phyloP scores from a whole-genome alignment of 2,797 vertebrate genomes.

The Macroramphosus scolopax region DNA sequence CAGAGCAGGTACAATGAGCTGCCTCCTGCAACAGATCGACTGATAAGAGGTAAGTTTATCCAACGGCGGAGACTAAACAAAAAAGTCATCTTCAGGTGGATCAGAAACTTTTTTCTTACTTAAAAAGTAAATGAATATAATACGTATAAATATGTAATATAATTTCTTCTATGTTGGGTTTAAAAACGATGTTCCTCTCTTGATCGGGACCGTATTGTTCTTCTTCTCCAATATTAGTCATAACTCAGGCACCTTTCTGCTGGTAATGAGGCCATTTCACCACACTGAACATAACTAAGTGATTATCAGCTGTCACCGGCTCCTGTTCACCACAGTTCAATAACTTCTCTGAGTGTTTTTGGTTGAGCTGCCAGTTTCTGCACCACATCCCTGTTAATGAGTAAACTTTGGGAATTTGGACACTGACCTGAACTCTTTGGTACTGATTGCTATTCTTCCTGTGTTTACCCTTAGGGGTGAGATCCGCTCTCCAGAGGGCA shows the following conservation, averaged over 20 bases:
- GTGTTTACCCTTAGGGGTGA: conserved; percentile 45
- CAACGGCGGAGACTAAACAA: not conserved
- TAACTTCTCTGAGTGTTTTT: not conserved
- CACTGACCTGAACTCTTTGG: conserved; percentile 17
- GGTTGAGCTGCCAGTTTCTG: conserved; percentile 20
- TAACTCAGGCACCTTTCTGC: too few relatives aligned
- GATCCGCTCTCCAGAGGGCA: conserved; percentile 29
- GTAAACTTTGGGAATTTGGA: conserved; percentile 55
- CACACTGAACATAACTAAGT: too few relatives aligned
- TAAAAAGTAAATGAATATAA: not conserved
- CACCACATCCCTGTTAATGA: conserved; percentile 57
- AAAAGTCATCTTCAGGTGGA: not conserved
- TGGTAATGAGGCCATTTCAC: too few relatives aligned
- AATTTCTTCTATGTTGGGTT: too few relatives aligned
- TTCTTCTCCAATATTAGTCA: too few relatives aligned
- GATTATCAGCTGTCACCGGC: conserved; percentile 19
- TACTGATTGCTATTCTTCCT: conserved; percentile 29
- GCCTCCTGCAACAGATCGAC: conserved; percentile 16
- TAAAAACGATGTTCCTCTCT: too few relatives aligned
- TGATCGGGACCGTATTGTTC: too few relatives aligned
- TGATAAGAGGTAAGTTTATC: conserved; percentile 55
- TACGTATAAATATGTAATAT: too few relatives aligned
- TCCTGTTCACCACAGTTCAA: conserved; percentile 16
- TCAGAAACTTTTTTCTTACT: not conserved
- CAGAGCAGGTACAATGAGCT: conserved; percentile 31